These are phyloP conservation scores for Drosophila jambulina DNA, from an alignment of 1,140 invertebrate species.

Conservation along the genomic window DNA sequence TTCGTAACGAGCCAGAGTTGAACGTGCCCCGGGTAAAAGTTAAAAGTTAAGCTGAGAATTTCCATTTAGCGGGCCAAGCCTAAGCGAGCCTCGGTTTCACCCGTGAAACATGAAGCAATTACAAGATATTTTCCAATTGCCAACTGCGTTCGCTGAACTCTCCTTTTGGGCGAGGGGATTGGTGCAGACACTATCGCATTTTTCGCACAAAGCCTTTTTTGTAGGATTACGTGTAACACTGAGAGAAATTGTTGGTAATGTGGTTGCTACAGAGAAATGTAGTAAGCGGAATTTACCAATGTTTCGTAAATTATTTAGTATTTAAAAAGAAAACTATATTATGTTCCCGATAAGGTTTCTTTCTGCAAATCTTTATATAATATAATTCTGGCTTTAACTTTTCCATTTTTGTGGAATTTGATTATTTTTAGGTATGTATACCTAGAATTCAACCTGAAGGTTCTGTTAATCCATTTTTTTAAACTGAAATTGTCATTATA, in stretches of 20 bases:
- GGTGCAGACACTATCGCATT: constrained; percentile 27
- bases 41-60: constrained; percentile 67
- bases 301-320: background rate
- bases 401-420: background rate
- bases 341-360: background rate
- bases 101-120: constrained; percentile 50
- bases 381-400: no score
- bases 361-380: background rate
- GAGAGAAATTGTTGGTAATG: background rate
- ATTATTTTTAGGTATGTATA: background rate
- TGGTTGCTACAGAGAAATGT: background rate
- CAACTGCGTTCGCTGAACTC: constrained; percentile 49
- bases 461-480: background rate
- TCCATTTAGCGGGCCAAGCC: constrained; percentile 27
- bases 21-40: constrained; percentile 73
- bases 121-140: constrained; percentile 52
- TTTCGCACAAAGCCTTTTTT: constrained; percentile 40
- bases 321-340: background rate
- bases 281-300: background rate
- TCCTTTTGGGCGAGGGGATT: constrained; percentile 23
- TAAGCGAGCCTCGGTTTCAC: constrained; percentile 34
- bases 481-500: background rate
- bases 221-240: constrained; percentile 33
- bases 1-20: constrained; percentile 31
- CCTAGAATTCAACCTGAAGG: background rate